Conservation (phyloP, 2,888 invertebrate species). For the Oxystoma pomonae region DNA sequence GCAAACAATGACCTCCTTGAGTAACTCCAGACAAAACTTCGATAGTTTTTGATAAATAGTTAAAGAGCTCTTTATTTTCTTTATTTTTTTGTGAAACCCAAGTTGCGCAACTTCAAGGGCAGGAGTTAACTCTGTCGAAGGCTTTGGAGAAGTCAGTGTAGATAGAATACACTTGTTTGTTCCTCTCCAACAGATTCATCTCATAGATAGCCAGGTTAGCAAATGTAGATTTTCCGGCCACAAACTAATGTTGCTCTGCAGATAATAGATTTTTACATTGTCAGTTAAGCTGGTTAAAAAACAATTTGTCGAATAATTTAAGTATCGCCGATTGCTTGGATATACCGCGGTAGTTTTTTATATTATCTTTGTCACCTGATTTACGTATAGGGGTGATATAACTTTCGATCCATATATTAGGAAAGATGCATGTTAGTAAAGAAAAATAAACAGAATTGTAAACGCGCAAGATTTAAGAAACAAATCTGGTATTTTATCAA, state of each 20-base stretch:
- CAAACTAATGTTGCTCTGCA: not conserved
- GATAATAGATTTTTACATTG: not conserved
- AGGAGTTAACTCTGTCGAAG: no score
- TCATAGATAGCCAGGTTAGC: no score
- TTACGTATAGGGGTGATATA: not conserved
- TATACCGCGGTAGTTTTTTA: not conserved
- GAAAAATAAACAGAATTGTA: not conserved
- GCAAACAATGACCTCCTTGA: slow-evolving; percentile 1
- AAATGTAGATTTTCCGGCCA: no score
- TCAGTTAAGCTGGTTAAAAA: not conserved
- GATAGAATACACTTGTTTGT: not conserved
- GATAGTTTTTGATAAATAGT: not conserved
- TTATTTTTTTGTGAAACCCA: not conserved
- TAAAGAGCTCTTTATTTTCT: slow-evolving; percentile 1
- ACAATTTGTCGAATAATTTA: not conserved
- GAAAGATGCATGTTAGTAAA: not conserved
- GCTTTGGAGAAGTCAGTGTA: no score
- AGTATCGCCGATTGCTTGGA: not conserved
- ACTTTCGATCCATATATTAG: not conserved
- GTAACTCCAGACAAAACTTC: not conserved
- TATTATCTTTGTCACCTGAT: not conserved
- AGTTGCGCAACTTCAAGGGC: slow-evolving; percentile 1
- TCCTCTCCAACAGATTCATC: not conserved
- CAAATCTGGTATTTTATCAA: not conserved
- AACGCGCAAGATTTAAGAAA: not conserved